Percentiles rank a stretch among this genome's conserved stretches.
These are phyloP conservation scores for Halcyon badia DNA, from an alignment of 2,797 vertebrate species.

Conservation along the genomic window DNA sequence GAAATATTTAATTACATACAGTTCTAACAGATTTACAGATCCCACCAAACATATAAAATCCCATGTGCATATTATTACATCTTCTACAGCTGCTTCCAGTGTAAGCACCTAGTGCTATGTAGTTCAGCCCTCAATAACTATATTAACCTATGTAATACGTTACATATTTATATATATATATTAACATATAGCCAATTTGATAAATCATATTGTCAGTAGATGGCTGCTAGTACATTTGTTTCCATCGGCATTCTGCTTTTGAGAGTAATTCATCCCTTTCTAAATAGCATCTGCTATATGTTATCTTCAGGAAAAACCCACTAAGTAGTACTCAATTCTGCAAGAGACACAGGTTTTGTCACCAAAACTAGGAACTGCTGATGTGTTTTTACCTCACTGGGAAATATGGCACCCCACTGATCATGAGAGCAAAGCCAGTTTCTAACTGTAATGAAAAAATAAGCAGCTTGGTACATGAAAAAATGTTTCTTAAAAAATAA, in stretches of 20 bases:
- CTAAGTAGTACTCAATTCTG: slow-evolving; percentile 81
- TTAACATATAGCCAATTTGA: neutral
- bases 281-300: slow-evolving; percentile 81
- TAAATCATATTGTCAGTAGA: neutral
- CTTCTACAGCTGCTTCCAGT: neutral
- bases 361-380: slow-evolving; percentile 79
- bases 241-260: neutral
- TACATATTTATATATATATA: neutral
- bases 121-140: neutral
- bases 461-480: neutral
- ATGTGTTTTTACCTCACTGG: slow-evolving; percentile 73
- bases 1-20: neutral
- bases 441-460: neutral
- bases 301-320: slow-evolving; percentile 82
- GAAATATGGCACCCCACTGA: slow-evolving; percentile 22
- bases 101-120: neutral
- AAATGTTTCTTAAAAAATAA: rapidly evolving
- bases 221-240: neutral
- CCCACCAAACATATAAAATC: neutral
- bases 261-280: slow-evolving; percentile 71
- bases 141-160: too few relatives aligned
- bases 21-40: neutral
- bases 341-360: slow-evolving; percentile 81
- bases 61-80: neutral
- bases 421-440: neutral